Conservation (phyloP, 1,140 invertebrate genomes). For the Phymorhynchus buccinoides region DNA sequence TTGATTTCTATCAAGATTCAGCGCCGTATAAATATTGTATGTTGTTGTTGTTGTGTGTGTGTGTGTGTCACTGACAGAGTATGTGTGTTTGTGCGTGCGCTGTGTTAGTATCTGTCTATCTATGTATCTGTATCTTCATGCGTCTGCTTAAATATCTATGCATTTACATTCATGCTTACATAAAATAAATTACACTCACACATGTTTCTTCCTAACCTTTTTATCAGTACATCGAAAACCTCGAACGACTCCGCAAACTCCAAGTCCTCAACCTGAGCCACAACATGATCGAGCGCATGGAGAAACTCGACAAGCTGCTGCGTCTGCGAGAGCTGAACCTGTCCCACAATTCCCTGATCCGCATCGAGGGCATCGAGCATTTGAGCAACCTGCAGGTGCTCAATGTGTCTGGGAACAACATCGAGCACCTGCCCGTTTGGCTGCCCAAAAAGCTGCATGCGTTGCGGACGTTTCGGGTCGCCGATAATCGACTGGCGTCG, state of each 20-base stretch:
- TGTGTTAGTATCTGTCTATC: background rate
- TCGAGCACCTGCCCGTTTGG: conserved; percentile 69
- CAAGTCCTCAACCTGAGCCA: conserved; percentile 65
- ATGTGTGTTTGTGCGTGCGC: too few species aligned
- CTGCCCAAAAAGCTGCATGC: conserved; percentile 66
- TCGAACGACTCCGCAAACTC: conserved; percentile 63
- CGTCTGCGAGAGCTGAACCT: conserved; percentile 67
- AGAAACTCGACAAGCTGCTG: conserved; percentile 67
- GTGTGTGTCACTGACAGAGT: background rate
- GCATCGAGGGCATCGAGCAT: conserved; percentile 68
- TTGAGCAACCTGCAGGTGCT: conserved; percentile 64
- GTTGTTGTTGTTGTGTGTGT: background rate
- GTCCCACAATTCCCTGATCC: conserved; percentile 63
- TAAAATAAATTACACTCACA: too few species aligned
- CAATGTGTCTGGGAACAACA: conserved; percentile 66
- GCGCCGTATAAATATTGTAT: too few species aligned
- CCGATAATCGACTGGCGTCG: conserved; percentile 65
- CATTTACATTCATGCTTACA: background rate
- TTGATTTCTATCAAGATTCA: too few species aligned
- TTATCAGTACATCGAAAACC: conserved; percentile 71
- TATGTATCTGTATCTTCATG: background rate
- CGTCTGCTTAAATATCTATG: background rate
- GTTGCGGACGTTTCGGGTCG: conserved; percentile 64
- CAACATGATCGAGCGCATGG: conserved; percentile 71
- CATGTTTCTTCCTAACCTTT: background rate